Evolutionary conservation across 2,113 vertebrate species (phyloP).

Genomic region (Chaetura pelagica): DNA sequence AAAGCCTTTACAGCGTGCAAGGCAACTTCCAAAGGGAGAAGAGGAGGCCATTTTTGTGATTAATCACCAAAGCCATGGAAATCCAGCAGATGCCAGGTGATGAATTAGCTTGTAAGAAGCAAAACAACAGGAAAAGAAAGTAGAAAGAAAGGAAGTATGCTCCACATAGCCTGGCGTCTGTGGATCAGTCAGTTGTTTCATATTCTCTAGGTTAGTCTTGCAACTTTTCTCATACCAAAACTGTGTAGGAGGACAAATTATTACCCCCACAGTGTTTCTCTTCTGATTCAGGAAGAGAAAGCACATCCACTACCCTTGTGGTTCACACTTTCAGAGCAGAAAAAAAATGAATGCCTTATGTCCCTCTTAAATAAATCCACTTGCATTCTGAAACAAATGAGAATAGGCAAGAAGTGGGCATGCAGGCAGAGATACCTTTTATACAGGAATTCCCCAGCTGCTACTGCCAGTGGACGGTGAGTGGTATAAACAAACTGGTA

Average conservation of each 20-base stretch:
- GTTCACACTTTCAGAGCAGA: background rate
- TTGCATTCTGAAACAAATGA: background rate
- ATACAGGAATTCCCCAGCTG: slow-evolving; percentile 89
- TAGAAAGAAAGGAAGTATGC: background rate
- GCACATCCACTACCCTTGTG: background rate
- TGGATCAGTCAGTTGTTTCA: background rate
- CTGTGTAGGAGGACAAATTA: background rate
- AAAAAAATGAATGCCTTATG: background rate
- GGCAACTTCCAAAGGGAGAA: slow-evolving; percentile 43
- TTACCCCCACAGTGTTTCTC: background rate
- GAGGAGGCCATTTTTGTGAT: slow-evolving; percentile 37
- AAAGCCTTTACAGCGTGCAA: slow-evolving; percentile 25
- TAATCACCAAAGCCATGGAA: slow-evolving; percentile 44
- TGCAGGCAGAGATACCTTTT: slow-evolving; percentile 76
- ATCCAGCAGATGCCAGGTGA: slow-evolving; percentile 33
- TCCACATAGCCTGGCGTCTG: background rate
- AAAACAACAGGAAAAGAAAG: slow-evolving; percentile 15
- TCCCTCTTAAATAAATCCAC: slow-evolving; percentile 16
- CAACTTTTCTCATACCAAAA: background rate
- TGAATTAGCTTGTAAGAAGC: slow-evolving; percentile 1
- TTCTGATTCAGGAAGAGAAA: background rate
- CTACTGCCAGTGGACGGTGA: slow-evolving; percentile 85
- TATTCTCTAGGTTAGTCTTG: background rate
- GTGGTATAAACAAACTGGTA: slow-evolving; percentile 87
- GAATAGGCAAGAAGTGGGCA: background rate